Conservation (phyloP, 2,113 vertebrate genomes). For the Grammomys surdaster region DNA sequence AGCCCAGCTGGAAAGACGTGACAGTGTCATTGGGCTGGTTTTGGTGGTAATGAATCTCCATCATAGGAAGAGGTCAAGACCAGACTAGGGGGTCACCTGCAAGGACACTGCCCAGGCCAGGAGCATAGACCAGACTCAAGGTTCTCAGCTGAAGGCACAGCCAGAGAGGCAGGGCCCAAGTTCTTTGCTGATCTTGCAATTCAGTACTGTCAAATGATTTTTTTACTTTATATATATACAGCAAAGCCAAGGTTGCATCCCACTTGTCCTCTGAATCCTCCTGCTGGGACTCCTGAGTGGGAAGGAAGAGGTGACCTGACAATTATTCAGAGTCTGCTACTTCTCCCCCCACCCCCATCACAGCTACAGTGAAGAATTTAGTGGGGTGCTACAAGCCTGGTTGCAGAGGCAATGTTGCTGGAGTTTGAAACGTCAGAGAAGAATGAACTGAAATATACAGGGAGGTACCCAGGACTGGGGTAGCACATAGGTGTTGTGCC, state of each 20-base stretch:
- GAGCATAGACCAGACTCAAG: not conserved
- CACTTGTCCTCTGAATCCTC: fast-evolving
- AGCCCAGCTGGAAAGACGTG: fast-evolving
- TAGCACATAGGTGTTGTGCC: not conserved
- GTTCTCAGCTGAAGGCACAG: not conserved
- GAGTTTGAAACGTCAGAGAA: not conserved
- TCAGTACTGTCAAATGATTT: too few species aligned
- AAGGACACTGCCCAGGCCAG: not conserved
- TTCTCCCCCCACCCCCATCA: not conserved
- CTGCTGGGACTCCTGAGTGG: fast-evolving
- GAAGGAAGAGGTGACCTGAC: not conserved
- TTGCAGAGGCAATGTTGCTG: fast-evolving
- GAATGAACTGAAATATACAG: not conserved
- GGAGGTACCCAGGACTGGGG: not conserved
- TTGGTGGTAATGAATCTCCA: fast-evolving
- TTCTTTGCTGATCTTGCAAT: not conserved
- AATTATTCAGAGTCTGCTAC: fast-evolving
- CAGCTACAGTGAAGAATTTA: fast-evolving
- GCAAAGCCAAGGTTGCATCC: not conserved
- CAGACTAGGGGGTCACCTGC: not conserved
- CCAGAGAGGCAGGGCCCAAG: not conserved
- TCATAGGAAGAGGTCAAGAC: fast-evolving
- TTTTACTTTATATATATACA: not conserved
- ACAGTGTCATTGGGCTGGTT: fast-evolving
- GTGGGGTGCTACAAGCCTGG: fast-evolving